A percentile compares a stretch with the other conserved stretches of the same genome.
These are phyloP conservation scores for Cariama cristata DNA, from an alignment of 2,113 vertebrate genomes.

Conservation along the genomic window DNA sequence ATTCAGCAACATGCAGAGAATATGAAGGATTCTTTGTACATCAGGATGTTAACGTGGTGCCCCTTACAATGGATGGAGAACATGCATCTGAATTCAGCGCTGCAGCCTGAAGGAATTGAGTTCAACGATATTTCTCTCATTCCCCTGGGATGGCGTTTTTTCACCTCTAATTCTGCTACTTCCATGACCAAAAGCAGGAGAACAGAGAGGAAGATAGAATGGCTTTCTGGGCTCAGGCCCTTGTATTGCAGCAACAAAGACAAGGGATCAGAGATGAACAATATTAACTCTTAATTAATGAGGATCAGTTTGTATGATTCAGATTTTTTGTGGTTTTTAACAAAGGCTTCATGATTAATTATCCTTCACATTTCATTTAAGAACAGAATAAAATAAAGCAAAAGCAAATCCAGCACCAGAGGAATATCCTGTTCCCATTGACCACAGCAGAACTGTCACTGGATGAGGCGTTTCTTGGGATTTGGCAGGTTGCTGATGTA, in stretches of 20 bases:
- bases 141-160: background rate
- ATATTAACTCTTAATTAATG: background rate
- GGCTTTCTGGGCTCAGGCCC: background rate
- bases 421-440: background rate
- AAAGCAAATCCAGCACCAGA: background rate
- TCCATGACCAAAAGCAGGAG: background rate
- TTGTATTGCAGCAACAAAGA: background rate
- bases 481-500: background rate
- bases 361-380: background rate
- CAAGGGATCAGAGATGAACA: background rate
- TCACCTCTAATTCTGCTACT: background rate
- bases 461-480: background rate
- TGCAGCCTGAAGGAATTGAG: background rate
- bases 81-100: background rate
- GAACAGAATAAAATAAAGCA: background rate
- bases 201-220: background rate
- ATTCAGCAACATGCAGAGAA: background rate
- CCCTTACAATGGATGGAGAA: background rate
- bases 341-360: background rate
- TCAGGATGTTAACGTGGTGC: background rate
- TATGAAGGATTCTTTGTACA: background rate
- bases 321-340: background rate
- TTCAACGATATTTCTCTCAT: background rate
- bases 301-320: background rate
- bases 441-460: background rate